phyloP scores from a whole-genome alignment of 2,113 vertebrate species.

The Mus pahari region DNA sequence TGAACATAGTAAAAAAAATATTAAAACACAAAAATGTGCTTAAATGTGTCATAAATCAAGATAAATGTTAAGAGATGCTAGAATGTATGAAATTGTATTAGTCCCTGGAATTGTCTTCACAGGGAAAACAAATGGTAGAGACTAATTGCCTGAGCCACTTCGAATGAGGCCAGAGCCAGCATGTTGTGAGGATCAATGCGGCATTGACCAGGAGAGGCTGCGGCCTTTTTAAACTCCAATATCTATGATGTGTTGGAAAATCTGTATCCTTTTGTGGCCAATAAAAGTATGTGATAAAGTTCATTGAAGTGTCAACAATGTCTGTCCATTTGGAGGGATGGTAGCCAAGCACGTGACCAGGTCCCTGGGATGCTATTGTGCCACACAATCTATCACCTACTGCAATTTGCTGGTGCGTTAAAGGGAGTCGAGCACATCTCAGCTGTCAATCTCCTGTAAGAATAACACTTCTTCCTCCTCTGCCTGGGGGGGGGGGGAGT shows the following conservation, averaged over 20 bases:
- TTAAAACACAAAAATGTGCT: neutral
- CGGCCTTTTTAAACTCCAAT: constrained; percentile 38
- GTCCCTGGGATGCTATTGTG: neutral
- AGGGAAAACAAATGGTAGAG: neutral
- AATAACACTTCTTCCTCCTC: constrained; percentile 6
- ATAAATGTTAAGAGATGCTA: neutral
- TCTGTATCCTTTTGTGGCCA: constrained; percentile 30
- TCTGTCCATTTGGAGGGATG: constrained; percentile 38
- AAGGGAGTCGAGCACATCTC: constrained; percentile 1
- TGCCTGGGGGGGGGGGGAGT: too few relatives aligned
- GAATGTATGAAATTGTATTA: constrained; percentile 1
- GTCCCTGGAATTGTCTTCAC: constrained; percentile 19
- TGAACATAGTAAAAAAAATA: neutral
- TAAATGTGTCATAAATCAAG: constrained; percentile 4
- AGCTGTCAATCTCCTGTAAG: constrained; percentile 54
- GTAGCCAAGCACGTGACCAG: constrained; percentile 23
- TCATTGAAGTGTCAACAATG: constrained; percentile 38
- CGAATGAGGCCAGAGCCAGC: constrained; percentile 40
- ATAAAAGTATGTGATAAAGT: neutral
- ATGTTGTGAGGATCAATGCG: constrained; percentile 42
- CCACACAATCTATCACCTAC: neutral
- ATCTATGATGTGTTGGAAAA: constrained; percentile 10
- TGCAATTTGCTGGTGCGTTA: neutral
- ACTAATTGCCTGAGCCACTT: constrained; percentile 37
- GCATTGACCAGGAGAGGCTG: neutral